Percentiles rank a stretch among this genome's conserved stretches.
Evolutionary conservation across 2,888 invertebrate genomes (phyloP).

Genomic region (Drosophila barbarae): DNA sequence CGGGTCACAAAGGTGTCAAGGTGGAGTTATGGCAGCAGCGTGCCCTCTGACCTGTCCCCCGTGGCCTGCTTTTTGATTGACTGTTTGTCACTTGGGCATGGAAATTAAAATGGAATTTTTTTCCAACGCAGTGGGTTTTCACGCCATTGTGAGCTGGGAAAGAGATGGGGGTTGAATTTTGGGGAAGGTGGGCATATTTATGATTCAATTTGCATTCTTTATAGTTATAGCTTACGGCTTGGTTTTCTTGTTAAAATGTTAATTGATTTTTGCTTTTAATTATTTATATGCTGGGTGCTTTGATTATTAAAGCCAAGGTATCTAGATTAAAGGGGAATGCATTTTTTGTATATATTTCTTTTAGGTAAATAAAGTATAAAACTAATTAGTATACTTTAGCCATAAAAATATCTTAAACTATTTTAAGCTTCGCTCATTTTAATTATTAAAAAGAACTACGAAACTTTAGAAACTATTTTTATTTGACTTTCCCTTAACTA

Average conservation of each 20-base stretch:
- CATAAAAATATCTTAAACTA: too few species aligned
- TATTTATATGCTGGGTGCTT: background rate
- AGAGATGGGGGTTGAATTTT: background rate
- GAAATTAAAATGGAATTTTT: conserved; percentile 37
- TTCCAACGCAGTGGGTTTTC: background rate
- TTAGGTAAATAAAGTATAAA: too few species aligned
- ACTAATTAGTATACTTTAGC: too few species aligned
- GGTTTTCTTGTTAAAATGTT: background rate
- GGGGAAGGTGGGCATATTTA: conserved; percentile 19
- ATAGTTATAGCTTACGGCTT: background rate
- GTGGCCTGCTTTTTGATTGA: conserved; percentile 29
- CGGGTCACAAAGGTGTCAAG: conserved; percentile 35
- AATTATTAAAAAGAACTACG: too few species aligned
- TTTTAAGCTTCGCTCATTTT: too few species aligned
- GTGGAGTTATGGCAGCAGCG: conserved; percentile 33
- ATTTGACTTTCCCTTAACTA: background rate
- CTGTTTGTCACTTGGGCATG: conserved; percentile 33
- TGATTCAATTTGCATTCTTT: conserved; percentile 8
- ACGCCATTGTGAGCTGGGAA: background rate
- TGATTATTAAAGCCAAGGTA: background rate
- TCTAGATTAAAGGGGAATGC: too few species aligned
- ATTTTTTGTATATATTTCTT: too few species aligned
- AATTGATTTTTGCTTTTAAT: conserved; percentile 1
- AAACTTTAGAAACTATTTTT: too few species aligned
- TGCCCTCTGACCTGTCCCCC: conserved; percentile 20